These are phyloP conservation scores for Furnarius figulus DNA, from an alignment of 2,113 vertebrate species.

Conservation along the genomic window DNA sequence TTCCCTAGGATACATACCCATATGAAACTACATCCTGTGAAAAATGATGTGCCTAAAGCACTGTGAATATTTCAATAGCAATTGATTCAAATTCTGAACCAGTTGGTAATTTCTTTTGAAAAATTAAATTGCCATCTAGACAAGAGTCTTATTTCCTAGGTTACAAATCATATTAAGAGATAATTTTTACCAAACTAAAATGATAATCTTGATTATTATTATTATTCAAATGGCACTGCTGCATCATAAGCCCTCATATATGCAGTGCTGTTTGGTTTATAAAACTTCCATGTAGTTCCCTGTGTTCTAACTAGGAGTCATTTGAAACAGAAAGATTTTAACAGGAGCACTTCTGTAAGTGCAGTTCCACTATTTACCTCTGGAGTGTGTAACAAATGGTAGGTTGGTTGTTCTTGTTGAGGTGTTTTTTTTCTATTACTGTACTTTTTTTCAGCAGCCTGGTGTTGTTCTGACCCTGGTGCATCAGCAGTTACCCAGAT, in stretches of 20 bases:
- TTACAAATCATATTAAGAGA: neutral
- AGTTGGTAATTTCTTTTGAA: neutral
- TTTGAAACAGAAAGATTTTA: slow-evolving; percentile 1
- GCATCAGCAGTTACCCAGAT: neutral
- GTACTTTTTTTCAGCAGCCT: neutral
- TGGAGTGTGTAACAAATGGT: neutral
- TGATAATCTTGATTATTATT: neutral
- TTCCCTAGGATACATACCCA: neutral
- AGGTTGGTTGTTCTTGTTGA: neutral
- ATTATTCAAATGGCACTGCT: neutral
- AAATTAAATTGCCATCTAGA: slow-evolving; percentile 1
- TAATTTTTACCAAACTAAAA: neutral
- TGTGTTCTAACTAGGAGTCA: neutral
- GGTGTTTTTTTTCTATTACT: neutral
- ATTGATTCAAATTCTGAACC: neutral
- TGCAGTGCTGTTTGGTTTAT: neutral
- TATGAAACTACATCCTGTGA: neutral
- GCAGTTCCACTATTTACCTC: neutral
- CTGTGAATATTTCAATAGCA: neutral
- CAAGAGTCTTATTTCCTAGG: neutral
- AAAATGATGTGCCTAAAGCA: neutral
- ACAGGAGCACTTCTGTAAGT: neutral
- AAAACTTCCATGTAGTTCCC: neutral
- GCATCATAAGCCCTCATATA: neutral
- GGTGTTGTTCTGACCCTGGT: neutral